phyloP scores from a whole-genome alignment of 2,113 vertebrate genomes.

The Ctenomys sociabilis region DNA sequence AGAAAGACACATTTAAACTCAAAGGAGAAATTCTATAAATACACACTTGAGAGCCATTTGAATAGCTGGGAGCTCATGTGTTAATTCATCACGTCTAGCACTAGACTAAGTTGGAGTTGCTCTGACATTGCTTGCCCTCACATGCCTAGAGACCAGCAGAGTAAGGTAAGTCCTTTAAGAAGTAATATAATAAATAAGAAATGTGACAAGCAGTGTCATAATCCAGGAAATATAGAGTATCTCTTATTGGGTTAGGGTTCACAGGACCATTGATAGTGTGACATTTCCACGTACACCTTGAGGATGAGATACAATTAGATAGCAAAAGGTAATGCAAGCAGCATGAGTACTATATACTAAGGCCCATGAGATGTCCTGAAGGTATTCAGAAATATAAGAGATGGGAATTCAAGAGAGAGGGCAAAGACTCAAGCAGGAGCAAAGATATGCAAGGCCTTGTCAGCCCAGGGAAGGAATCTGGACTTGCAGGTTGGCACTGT shows the following conservation, averaged over 20 bases:
- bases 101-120: neutral
- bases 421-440: neutral
- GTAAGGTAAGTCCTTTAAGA: neutral
- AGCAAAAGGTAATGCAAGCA: neutral
- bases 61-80: neutral
- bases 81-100: neutral
- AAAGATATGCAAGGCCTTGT: neutral
- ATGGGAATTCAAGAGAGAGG: neutral
- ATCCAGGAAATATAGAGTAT: neutral
- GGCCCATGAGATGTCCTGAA: neutral
- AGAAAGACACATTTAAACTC: neutral
- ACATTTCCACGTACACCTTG: neutral
- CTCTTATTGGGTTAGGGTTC: neutral
- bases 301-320: neutral
- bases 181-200: neutral
- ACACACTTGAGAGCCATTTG: neutral
- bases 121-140: neutral
- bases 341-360: neutral
- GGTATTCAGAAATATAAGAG: neutral
- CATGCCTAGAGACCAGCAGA: neutral
- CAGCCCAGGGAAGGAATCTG: neutral
- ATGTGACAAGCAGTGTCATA: neutral
- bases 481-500: neutral
- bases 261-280: neutral
- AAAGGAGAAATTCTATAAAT: slow-evolving; percentile 5